Evolutionary conservation across 1,140 invertebrate genomes (phyloP), one percentile per base, ranked within the genome.

Genomic region (Mamestra configurata): DNA sequence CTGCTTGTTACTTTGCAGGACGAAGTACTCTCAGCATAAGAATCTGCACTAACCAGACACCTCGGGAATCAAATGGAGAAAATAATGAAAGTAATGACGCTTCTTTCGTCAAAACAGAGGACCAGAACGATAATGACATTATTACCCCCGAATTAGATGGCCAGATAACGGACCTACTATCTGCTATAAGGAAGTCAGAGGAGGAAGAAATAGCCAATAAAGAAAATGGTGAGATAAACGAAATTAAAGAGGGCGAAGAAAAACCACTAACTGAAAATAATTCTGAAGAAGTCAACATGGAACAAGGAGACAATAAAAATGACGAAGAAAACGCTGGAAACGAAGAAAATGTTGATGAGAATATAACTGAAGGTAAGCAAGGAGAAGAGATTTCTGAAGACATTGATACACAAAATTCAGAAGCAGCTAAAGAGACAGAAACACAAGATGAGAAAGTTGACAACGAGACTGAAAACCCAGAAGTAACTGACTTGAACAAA

Each of bases 121-220:
- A 40, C 2, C 3, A 66, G 35, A 35, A 15, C 10, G 68, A 71
- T 22, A 11, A 11, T 15, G 53, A 73, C 10, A 18, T 57, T 0
- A 20, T 85, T 20, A 11, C 46, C 0, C n/a, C 76, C 4, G 86
- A 88, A 7, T 64, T 92, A 3, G 86, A 91, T 20, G 61, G 84
- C 31, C 90, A 92, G 79, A 93, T 91, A 40, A 80, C 57, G 22
- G 86, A 88, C 57, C 78, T 93, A 27, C 77, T 91, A 0, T 64
- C 83, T 1, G 75, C 86, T 2, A 90, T 92, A 46, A 80, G 85
- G 37, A 72, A 87, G 40, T 57, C 81, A 1, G 87, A 91, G 10
- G 85, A 87, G 51, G 27, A 61, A 35, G 57, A 57, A 3, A 4
- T 15, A 31, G 57, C 37, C n/a, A n/a, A n/a, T 81, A 35, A 53